Evolutionary conservation across 2,113 vertebrate species (phyloP), one percentile per base, ranked within the genome.

Genomic region (Equus quagga): DNA sequence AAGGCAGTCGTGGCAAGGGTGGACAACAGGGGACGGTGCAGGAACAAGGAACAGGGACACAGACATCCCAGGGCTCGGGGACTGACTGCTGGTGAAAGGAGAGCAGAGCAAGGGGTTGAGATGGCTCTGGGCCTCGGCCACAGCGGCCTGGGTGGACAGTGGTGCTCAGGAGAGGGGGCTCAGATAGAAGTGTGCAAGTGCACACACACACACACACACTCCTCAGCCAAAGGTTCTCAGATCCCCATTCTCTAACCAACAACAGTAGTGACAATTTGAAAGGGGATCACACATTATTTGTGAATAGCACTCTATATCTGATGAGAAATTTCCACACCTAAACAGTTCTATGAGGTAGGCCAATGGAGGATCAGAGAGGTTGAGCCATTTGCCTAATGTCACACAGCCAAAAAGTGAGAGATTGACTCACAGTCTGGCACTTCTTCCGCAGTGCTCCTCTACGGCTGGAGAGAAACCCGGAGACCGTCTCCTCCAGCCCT

Each of bases 1-100:
- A 33, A 23, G 31, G 46, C 60, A 24, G 13, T 19, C 8, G 44
- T 1, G 5, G 51, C 0, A 0, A 51, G 19, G 1, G 14, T 51
- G 36, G 24, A 33, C 51, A 17, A 23, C 28, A 46, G 75, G 5
- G 15, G 41, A 41, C 2, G 15, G 14, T 0, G 0, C 13, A 6
- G 8, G 10, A 8, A 2, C 13, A 19, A n/a, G 49, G 1, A 33
- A 1, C 15, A 64, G 36, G 64, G 31, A 49, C 2, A 0, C 0
- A 0, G 19, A 15, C 4, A 31, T 18, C 31, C 33, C n/a, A 18
- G 62, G n/a, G 60, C 12, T 21, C 36, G 1, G 18, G 24, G 41
- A 64, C 44, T n/a, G 13, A 17, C 8, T n/a, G 12, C 13, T 23
- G 9, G 18, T 0, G 10, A 33, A 44, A 11, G 28, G 24, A 8